Evolutionary conservation across 2,888 invertebrate genomes (phyloP), one percentile per base, ranked within the genome.

Genomic region (Thelaira solivaga): DNA sequence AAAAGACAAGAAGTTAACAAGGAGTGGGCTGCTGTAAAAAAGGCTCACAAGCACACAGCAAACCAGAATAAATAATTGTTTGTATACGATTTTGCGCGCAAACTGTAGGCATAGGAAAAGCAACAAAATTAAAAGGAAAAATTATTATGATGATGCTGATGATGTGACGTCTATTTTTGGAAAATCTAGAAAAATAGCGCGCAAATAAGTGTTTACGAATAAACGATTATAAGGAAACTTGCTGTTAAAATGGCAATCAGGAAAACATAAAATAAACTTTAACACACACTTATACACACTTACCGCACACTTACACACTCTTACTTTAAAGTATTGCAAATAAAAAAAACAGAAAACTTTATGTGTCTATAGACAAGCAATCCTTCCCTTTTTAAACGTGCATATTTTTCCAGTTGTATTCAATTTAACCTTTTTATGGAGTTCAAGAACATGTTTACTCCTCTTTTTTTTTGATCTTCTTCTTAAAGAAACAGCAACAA

Each of bases 31-130:
- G 53, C n/a, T 45, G 13, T 67, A 45, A 55, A 24, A 13, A 6
- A 29, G 20, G 7, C 65, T 34, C 65, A 78, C 68, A 64, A 43
- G 49, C 13, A 10, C 11, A 51, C 1, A 47, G 24, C 36, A 49
- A 51, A 61, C 16, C 51, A 22, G 59, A 45, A 64, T 39, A 65
- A 65, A 26, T 39, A 31, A 59, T n/a, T n/a, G n/a, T n/a, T n/a
- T n/a, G n/a, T n/a, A 41, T 29, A 75, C 53, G 47, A 13, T 47
- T 77, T 80, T 76, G 80, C 80, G 80, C 81, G 80, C 74, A 80
- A 80, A 80, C 64, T 67, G 74, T 20, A 45, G 69, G 45, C 59
- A 18, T 34, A 24, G 22, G 26, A 43, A n/a, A 34, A 51, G 24
- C 2, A 22, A 39, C 13, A 13, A 1, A 59, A 45, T 24, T 73